Conservation (phyloP, 2,888 invertebrate species). For the Cosmia pyralina region DNA sequence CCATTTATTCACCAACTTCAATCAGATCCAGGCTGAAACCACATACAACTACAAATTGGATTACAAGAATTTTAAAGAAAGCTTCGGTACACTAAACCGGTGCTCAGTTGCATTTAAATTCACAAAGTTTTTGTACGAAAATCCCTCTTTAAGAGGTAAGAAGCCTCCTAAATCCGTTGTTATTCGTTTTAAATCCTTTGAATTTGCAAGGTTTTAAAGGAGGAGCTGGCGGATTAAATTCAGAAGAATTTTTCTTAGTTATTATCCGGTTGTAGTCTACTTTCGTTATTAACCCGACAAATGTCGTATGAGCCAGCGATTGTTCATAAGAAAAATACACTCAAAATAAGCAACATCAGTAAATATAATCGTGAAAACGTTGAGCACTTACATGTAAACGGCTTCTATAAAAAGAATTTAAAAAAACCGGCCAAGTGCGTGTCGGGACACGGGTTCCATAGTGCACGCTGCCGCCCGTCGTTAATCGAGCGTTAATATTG, state of each 20-base stretch:
- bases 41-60: not conserved
- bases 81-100: conserved; percentile 1
- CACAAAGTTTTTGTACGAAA: conserved; percentile 19
- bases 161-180: conserved; percentile 11
- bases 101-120: conserved; percentile 27
- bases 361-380: no score
- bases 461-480: no score
- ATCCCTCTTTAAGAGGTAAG: not conserved
- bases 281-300: not conserved
- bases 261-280: not conserved
- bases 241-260: not conserved
- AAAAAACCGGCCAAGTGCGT: no score
- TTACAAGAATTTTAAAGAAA: conserved; percentile 14
- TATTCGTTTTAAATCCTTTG: conserved; percentile 33
- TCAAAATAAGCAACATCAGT: no score
- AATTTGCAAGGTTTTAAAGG: conserved; percentile 14
- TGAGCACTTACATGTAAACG: no score
- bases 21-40: not conserved
- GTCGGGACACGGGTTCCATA: no score
- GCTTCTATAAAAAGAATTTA: no score
- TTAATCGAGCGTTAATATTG: no score
- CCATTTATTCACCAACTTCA: not conserved
- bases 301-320: no score
- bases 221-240: conserved; percentile 17
- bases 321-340: no score